phyloP scores from a whole-genome alignment of 2,113 vertebrate genomes.

The Nothobranchius kuhntae region DNA sequence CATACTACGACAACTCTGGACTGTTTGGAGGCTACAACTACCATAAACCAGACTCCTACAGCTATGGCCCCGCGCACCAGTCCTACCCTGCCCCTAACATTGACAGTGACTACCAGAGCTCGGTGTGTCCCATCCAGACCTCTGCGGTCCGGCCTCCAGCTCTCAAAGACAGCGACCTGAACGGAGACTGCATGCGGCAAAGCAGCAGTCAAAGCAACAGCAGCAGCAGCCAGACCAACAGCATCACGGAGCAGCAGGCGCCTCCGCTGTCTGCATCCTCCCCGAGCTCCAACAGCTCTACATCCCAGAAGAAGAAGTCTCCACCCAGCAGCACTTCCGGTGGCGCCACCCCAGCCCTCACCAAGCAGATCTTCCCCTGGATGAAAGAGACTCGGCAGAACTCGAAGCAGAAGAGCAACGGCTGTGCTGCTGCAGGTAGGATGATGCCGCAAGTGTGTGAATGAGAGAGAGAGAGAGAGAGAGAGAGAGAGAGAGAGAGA shows the following conservation, averaged over 20 bases:
- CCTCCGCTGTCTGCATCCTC: conserved; percentile 88
- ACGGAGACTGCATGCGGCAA: conserved; percentile 93
- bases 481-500: conserved; percentile 8
- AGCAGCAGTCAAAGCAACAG: conserved; percentile 81
- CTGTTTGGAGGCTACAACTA: conserved; percentile 96
- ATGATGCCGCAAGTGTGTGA: conserved; percentile 10
- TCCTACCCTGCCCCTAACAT: conserved; percentile 86
- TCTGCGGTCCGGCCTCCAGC: conserved; percentile 82
- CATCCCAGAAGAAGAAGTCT: conserved; percentile 91
- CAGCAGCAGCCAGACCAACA: conserved; percentile 83
- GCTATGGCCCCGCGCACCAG: conserved; percentile 88
- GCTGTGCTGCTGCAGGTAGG: conserved; percentile 90
- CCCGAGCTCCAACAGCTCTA: conserved; percentile 85
- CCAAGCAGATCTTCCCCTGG: conserved; percentile 99
- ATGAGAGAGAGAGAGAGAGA: conserved; percentile 9
- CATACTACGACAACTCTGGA: conserved; percentile 97
- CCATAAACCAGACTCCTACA: conserved; percentile 91
- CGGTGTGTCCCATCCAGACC: conserved; percentile 94
- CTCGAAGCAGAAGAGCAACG: conserved; percentile 93
- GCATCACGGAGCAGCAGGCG: conserved; percentile 86
- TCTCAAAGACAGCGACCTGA: conserved; percentile 90
- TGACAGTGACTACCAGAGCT: conserved; percentile 89
- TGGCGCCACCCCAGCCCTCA: conserved; percentile 85
- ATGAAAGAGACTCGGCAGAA: conserved; percentile 98
- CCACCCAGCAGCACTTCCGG: conserved; percentile 80